Evolutionary conservation across 2,113 vertebrate genomes (phyloP), one percentile per base, ranked within the genome.

Genomic region (Nothobranchius kuhntae): DNA sequence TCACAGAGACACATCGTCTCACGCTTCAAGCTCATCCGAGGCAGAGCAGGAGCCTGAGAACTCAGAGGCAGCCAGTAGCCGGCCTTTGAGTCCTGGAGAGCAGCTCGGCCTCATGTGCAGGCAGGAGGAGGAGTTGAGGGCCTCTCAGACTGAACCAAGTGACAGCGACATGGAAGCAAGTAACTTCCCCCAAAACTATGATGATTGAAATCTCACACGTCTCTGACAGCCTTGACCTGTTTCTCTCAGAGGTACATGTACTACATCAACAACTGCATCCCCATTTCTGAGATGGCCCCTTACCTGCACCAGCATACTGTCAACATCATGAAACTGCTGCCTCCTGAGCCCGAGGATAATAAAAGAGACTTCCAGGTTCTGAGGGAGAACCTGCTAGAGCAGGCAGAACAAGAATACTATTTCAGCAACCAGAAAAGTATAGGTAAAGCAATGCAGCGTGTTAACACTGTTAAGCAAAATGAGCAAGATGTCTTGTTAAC

Each of bases 241-340:
- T 73, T 68, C 84, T 65, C 90, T 61, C 81, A 98, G 97, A 92
- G 94, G 53, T 98, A 98, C 55, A 78, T 69, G 59, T 90, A 96
- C 84, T 98, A 97, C 75, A 89, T 97, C 74, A 69, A 75, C 50
- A 80, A 89, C 1, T 94, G 93, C 40, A 82, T 98, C 67, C 84
- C 54, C 24, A 89, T 82, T 70, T 89, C 94, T 77, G 92, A 94
- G 92, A 84, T 97, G 77, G 89, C 92, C 40, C 90, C 93, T 3
- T 90, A 90, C 60, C 91, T 94, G 1, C 15, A 53, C 0, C 82
- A 94, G 68, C 87, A 93, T 80, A 92, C 94, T 84, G 58, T 70
- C 30, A 90, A 79, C 68, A 94, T 98, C 80, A 82, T 91, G 68
- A 61, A 79, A 15, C 83, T 63, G 66, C 73, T 96, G 77, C 90